These are phyloP conservation scores for Ferdinandea cuprea DNA, from an alignment of 2,888 invertebrate species.

Conservation along the genomic window DNA sequence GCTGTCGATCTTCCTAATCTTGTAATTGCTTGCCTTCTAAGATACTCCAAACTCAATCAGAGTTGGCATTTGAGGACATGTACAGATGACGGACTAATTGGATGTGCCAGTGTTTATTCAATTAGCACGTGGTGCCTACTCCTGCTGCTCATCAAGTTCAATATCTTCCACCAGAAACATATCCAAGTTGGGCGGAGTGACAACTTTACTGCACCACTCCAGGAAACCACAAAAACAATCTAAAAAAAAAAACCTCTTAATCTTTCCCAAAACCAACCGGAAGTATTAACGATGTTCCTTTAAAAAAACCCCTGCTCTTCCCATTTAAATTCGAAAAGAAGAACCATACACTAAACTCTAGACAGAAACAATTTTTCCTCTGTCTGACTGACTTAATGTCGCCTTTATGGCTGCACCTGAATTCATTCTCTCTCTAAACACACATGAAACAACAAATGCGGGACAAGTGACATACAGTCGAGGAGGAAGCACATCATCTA, in stretches of 20 bases:
- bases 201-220: slow-evolving; percentile 24
- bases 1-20: not conserved
- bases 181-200: not conserved
- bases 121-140: slow-evolving; percentile 50
- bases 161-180: not conserved
- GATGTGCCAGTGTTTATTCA: slow-evolving; percentile 38
- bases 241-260: slow-evolving; percentile 19
- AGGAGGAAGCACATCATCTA: slow-evolving; percentile 28
- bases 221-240: slow-evolving; percentile 56
- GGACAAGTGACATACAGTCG: slow-evolving; percentile 67
- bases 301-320: slow-evolving; percentile 9
- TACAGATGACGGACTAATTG: slow-evolving; percentile 22
- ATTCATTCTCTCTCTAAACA: slow-evolving; percentile 47
- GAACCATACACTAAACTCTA: slow-evolving; percentile 6
- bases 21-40: not conserved
- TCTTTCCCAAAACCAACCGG: slow-evolving; percentile 43
- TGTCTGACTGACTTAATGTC: slow-evolving; percentile 44
- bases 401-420: slow-evolving; percentile 72
- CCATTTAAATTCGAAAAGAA: not conserved
- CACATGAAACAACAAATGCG: slow-evolving; percentile 55
- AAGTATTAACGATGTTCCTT: slow-evolving; percentile 55
- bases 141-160: slow-evolving; percentile 35
- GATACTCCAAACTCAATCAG: slow-evolving; percentile 37
- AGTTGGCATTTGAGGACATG: slow-evolving; percentile 12
- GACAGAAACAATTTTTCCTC: slow-evolving; percentile 27